Conservation (phyloP, 1,140 invertebrate genomes). For the Pinna nobilis region DNA sequence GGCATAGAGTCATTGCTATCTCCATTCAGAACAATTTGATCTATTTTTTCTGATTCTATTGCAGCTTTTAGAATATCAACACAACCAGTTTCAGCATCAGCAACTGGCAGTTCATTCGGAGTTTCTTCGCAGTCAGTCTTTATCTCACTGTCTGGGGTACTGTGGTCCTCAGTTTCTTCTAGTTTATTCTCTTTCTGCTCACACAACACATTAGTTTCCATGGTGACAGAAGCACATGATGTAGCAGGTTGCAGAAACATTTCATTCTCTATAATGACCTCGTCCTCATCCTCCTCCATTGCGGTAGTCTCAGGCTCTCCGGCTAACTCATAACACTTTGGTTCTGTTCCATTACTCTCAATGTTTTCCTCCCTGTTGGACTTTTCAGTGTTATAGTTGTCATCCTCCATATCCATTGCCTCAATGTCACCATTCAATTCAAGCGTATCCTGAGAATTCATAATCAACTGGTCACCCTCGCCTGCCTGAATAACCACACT, state of each 20-base stretch:
- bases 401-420: neutral
- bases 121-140: neutral
- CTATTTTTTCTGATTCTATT: conserved; percentile 22
- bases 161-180: neutral
- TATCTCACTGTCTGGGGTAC: conserved; percentile 1
- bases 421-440: conserved; percentile 20
- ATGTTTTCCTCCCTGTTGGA: neutral
- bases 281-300: conserved; percentile 21
- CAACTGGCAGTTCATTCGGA: neutral
- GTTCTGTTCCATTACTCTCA: conserved; percentile 4
- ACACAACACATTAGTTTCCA: too few relatives aligned
- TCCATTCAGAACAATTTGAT: conserved; percentile 17
- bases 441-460: conserved; percentile 18
- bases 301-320: conserved; percentile 19
- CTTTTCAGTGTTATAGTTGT: neutral
- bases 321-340: conserved; percentile 35
- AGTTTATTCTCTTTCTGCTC: too few relatives aligned
- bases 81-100: conserved; percentile 3
- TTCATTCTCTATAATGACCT: conserved; percentile 44
- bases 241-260: conserved; percentile 45
- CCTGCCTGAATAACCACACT: conserved; percentile 19
- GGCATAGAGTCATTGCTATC: conserved; percentile 24
- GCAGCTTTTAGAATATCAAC: conserved; percentile 15
- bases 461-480: conserved; percentile 36
- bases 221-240: too few relatives aligned